phyloP scores from a whole-genome alignment of 2,888 invertebrate genomes.

The Acanthopleura granulata region DNA sequence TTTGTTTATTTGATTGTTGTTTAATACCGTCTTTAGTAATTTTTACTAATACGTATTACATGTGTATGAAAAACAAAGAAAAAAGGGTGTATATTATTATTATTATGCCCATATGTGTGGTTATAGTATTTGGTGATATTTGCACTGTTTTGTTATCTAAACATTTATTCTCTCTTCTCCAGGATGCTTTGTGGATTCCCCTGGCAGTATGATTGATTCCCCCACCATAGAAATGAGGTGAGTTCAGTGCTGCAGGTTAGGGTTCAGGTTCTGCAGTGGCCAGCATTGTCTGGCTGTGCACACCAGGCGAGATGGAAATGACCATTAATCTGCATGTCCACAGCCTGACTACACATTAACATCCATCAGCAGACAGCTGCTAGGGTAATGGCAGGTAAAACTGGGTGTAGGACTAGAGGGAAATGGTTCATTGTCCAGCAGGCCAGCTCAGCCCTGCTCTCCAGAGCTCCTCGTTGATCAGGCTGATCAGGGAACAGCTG shows the following conservation, averaged over 20 bases:
- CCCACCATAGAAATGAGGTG: slow-evolving; percentile 13
- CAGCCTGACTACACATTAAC: background rate
- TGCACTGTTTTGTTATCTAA: background rate
- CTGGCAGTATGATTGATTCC: slow-evolving; percentile 6
- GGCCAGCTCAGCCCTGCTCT: background rate
- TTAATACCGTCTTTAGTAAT: too few relatives aligned
- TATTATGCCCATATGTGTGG: too few relatives aligned
- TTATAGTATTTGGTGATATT: too few relatives aligned
- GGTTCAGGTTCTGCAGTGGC: too few relatives aligned
- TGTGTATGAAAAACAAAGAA: background rate
- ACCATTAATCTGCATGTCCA: too few relatives aligned
- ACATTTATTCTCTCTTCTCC: background rate
- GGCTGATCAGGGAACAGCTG: background rate
- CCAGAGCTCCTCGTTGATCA: background rate
- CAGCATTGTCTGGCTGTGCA: too few relatives aligned
- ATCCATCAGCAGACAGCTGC: background rate
- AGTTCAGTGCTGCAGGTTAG: background rate
- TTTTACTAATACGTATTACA: background rate
- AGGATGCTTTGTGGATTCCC: slow-evolving; percentile 15
- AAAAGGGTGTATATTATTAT: background rate
- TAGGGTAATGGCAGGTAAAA: too few relatives aligned
- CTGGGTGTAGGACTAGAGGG: background rate
- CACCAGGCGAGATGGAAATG: too few relatives aligned
- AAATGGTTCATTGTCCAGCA: background rate
- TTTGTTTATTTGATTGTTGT: too few relatives aligned